Percentiles rank a stretch among this genome's conserved stretches.
Evolutionary conservation across 2,888 invertebrate species (phyloP).

Genomic region (Eudasyphora cyanicolor): DNA sequence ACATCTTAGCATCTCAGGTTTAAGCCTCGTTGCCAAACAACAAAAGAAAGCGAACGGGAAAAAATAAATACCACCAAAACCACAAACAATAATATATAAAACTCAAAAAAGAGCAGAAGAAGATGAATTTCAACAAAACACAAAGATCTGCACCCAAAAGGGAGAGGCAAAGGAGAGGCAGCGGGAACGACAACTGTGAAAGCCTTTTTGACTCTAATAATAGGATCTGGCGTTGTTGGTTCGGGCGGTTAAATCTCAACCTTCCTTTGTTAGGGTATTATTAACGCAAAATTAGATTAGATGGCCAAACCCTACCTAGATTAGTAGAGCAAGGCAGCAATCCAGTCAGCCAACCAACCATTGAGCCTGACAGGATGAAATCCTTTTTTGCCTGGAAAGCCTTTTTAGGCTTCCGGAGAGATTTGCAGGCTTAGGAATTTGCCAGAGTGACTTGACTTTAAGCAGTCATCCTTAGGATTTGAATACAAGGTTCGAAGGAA

Average conservation of each 20-base stretch:
- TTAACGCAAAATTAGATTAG: constrained; percentile 79
- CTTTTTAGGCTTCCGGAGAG: background rate
- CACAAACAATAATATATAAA: constrained; percentile 29
- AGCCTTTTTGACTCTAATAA: constrained; percentile 75
- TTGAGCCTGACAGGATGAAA: too few species aligned
- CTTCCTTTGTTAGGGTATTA: constrained; percentile 70
- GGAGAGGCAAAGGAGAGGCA: constrained; percentile 23
- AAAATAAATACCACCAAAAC: background rate
- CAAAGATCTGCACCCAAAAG: background rate
- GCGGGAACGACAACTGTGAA: constrained; percentile 73
- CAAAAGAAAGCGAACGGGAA: constrained; percentile 17
- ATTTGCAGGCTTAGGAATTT: constrained; percentile 39
- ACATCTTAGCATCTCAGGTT: constrained; percentile 5
- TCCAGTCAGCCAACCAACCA: too few species aligned
- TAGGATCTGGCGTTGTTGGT: constrained; percentile 44
- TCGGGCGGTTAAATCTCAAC: background rate
- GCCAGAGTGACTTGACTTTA: constrained; percentile 59
- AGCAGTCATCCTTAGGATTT: background rate
- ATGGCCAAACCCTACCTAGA: background rate
- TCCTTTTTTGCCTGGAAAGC: too few species aligned
- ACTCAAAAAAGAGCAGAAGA: background rate
- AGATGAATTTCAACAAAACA: background rate
- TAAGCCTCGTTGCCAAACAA: constrained; percentile 12
- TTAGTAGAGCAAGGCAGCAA: constrained; percentile 2
- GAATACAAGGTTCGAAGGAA: too few species aligned